Evolutionary conservation across 2,888 invertebrate species (phyloP), one percentile per base, ranked within the genome.

Genomic region (Callyntrura sp.): DNA sequence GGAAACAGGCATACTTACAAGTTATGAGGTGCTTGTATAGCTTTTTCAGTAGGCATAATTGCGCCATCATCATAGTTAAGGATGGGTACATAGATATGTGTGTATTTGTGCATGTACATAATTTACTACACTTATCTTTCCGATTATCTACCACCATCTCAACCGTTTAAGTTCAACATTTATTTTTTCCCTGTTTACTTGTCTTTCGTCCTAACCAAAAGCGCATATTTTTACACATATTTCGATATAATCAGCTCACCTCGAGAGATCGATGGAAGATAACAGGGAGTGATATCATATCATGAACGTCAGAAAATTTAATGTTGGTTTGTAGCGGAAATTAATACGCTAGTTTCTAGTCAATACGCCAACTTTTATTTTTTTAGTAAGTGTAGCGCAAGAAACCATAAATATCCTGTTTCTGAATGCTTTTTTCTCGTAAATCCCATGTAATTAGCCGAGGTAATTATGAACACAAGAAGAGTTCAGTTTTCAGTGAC

Each of bases 401-500:
- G 60, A 81, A 79, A 79, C 68, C 28, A 57, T 68, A 87, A 70
- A 81, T 81, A 65, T 86, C 79, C 78, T 48, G 78, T 70, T 35
- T 81, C 48, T 78, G 70, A 65, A 55, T 55, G 55, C 55, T 14
- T 57, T 81, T 87, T 81, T 87, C 81, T 82, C 82, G 79, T 88
- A 73, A 82, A 88, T 82, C 76, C 82, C 62, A 82, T 60, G 82
- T 82, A 88, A 88, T 88, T 88, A 88, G 82, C 76, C n/a, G 28
- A 35, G 45, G 62, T 87, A 70, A 87, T 81, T 81, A 68, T 60
- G 43, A 48, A 55, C 78, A 78, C 20, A 76, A 73, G 35, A 35
- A 35, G 57, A n/a, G 25, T 78, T 55, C 28, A 57, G 55, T 78
- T 78, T 78, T 78, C 57, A 78, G 25, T 28, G 28, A n/a, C 28